A percentile compares a stretch with the other conserved stretches of the same genome.
Conservation (phyloP, 2,888 invertebrate genomes). For the Phyto melanocephala region DNA sequence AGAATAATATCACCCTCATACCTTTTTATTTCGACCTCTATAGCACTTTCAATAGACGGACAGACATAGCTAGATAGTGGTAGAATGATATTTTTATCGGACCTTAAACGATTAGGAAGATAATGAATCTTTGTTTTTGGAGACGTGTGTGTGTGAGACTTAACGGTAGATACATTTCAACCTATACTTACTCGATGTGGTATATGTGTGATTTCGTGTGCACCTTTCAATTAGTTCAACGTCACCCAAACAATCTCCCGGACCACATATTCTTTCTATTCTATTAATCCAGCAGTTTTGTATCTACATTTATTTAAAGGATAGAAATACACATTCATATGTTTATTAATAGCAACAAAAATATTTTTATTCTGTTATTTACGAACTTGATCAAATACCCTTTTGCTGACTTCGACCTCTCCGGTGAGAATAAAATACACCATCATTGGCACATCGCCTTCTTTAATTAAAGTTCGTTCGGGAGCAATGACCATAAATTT, state of each 20-base stretch:
- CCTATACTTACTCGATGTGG: conserved; percentile 48
- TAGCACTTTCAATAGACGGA: too few species aligned
- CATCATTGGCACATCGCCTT: conserved; percentile 82
- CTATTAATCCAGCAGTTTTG: conserved; percentile 59
- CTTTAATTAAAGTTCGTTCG: conserved; percentile 82
- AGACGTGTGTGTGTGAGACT: too few species aligned
- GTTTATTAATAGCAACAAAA: too few species aligned
- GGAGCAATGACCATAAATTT: conserved; percentile 83
- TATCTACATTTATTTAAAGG: conserved; percentile 14
- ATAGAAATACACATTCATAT: not conserved
- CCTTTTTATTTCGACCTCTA: too few species aligned
- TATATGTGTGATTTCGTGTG: conserved; percentile 68
- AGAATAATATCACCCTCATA: too few species aligned
- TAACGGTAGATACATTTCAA: too few species aligned
- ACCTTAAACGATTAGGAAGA: too few species aligned
- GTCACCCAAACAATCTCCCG: conserved; percentile 74
- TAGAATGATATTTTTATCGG: too few species aligned
- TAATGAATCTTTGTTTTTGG: too few species aligned
- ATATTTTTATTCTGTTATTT: too few species aligned
- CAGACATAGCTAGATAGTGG: too few species aligned
- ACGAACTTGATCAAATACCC: conserved; percentile 72
- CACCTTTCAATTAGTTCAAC: conserved; percentile 72
- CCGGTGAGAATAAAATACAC: conserved; percentile 85
- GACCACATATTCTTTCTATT: conserved; percentile 70
- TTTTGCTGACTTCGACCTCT: conserved; percentile 76